These are phyloP conservation scores for Astropecten irregularis DNA, from an alignment of 53 echinoderm and acorn worm species.

Conservation along the genomic window DNA sequence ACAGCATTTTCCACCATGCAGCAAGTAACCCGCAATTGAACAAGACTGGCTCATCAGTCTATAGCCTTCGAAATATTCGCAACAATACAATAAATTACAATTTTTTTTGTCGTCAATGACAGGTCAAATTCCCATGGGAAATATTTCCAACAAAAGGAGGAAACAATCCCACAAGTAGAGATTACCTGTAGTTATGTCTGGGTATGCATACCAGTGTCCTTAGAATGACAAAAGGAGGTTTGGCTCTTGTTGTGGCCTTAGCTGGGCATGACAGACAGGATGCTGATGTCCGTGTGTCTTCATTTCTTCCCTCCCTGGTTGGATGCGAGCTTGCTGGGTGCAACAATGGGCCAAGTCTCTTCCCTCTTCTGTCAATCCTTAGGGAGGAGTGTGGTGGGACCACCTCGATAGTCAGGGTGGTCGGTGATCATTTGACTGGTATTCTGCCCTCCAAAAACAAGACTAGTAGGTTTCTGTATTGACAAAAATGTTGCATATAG, in stretches of 20 bases:
- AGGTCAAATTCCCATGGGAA: conserved; percentile 30
- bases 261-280: neutral
- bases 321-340: conserved; percentile 16
- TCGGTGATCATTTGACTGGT: too few species aligned
- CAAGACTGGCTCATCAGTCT: too few species aligned
- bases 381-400: too few species aligned
- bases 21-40: too few species aligned
- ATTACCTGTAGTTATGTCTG: conserved; percentile 33
- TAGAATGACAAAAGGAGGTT: conserved; percentile 15
- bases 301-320: neutral
- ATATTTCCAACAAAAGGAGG: neutral
- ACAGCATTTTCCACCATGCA: too few species aligned
- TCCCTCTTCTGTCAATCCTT: neutral
- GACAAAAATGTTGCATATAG: too few species aligned
- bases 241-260: neutral
- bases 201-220: conserved; percentile 26
- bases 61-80: too few species aligned
- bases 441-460: too few species aligned
- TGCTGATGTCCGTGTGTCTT: conserved; percentile 13
- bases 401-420: too few species aligned
- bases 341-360: neutral
- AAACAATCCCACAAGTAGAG: neutral
- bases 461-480: too few species aligned
- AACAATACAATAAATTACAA: neutral
- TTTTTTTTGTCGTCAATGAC: neutral